A percentile compares a stretch with the other conserved stretches of the same genome.
Conservation (phyloP, 2,113 vertebrate genomes). For the Otocyon megalotis region DNA sequence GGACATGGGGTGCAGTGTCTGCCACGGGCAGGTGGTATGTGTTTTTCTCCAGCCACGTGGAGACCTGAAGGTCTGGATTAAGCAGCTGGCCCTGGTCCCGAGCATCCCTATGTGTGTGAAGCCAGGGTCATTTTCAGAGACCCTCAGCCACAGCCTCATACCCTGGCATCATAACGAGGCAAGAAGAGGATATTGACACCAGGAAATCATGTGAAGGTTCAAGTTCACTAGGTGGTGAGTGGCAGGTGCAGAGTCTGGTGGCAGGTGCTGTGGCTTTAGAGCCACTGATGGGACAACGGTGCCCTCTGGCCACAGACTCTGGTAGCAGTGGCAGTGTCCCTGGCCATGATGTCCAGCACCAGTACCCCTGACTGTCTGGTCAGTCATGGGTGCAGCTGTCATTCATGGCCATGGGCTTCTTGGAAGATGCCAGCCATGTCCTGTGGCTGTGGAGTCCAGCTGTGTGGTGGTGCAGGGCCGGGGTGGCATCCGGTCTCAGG, state of each 20-base stretch:
- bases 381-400: not conserved
- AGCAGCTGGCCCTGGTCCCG: not conserved
- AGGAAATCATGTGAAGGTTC: rapidly evolving
- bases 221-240: not conserved
- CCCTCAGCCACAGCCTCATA: not conserved
- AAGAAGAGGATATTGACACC: not conserved
- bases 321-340: not conserved
- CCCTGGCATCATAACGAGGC: not conserved
- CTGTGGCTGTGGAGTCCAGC: rapidly evolving
- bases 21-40: rapidly evolving
- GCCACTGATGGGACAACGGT: not conserved
- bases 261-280: not conserved
- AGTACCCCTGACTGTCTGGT: rapidly evolving
- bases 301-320: not conserved
- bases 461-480: rapidly evolving
- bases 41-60: not conserved
- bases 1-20: not conserved
- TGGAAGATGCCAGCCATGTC: not conserved
- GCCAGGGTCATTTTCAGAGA: not conserved
- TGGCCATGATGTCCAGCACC: no score
- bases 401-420: not conserved
- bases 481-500: not conserved
- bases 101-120: rapidly evolving
- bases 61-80: not conserved
- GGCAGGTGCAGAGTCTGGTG: rapidly evolving